Evolutionary conservation across 2,113 vertebrate species (phyloP).

Genomic region (Gallinago undulata): DNA sequence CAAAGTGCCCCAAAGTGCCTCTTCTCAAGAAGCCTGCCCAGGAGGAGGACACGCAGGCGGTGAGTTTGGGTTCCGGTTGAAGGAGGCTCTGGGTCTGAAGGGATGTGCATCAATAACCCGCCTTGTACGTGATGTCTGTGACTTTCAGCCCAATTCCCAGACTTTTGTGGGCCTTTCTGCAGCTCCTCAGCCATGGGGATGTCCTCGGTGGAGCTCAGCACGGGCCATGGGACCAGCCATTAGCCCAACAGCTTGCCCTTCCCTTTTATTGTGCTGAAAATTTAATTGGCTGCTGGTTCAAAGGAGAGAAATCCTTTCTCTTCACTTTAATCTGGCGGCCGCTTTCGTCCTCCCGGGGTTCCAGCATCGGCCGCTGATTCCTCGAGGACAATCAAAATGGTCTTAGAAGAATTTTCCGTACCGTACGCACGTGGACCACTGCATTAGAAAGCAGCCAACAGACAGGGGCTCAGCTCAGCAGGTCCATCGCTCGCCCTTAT

Average conservation of each 20-base stretch:
- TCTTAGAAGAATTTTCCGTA: conserved; percentile 1
- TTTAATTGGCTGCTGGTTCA: conserved; percentile 24
- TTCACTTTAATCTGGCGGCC: not conserved
- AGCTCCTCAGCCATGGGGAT: conserved; percentile 13
- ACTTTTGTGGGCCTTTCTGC: conserved; percentile 19
- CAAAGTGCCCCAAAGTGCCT: not conserved
- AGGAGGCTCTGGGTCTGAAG: conserved; percentile 26
- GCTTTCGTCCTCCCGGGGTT: not conserved
- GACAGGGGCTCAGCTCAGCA: not conserved
- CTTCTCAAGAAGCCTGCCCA: not conserved
- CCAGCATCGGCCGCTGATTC: not conserved
- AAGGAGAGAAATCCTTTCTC: conserved; percentile 7
- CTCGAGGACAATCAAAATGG: not conserved
- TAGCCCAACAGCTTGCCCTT: conserved; percentile 23
- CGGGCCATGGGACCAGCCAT: conserved; percentile 27
- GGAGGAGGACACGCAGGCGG: accelerated
- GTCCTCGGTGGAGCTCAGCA: not conserved
- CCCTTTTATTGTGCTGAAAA: not conserved
- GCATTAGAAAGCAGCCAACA: not conserved
- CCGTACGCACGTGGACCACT: not conserved
- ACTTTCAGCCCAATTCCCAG: conserved; percentile 26
- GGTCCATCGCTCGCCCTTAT: not conserved
- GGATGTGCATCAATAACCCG: not conserved
- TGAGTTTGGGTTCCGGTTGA: not conserved
- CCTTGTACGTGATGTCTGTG: not conserved